Percentiles rank a stretch among this genome's conserved stretches.
Evolutionary conservation across 2,797 vertebrate genomes (phyloP).

Genomic region (Sebastes reedi): DNA sequence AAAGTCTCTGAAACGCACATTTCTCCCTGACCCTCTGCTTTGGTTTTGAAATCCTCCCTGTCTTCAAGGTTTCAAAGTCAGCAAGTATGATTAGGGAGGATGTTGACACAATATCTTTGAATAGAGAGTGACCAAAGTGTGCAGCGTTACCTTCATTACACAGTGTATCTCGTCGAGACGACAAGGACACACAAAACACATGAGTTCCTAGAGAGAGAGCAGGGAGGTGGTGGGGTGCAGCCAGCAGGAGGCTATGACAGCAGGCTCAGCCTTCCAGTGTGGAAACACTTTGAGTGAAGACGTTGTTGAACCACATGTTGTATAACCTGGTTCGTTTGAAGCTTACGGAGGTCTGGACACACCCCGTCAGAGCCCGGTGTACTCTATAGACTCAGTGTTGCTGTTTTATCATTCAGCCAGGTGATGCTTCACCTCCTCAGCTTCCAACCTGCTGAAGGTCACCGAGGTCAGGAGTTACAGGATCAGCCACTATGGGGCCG

Average conservation of each 20-base stretch:
- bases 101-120: too few species aligned
- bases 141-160: too few species aligned
- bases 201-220: too few species aligned
- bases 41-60: too few species aligned
- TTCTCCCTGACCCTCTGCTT: too few species aligned
- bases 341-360: not conserved
- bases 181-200: too few species aligned
- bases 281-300: not conserved
- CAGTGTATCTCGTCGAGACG: too few species aligned
- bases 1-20: too few species aligned
- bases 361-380: not conserved
- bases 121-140: too few species aligned
- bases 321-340: not conserved
- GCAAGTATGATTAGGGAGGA: too few species aligned
- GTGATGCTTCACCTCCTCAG: not conserved
- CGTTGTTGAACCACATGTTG: not conserved
- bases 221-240: not conserved
- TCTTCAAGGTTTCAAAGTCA: too few species aligned
- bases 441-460: slow-evolving; percentile 12
- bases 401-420: not conserved
- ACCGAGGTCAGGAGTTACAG: not conserved
- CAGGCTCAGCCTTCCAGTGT: not conserved
- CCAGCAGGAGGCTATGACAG: not conserved
- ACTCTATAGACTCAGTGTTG: not conserved
- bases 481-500: not conserved